A percentile compares a stretch with the other conserved stretches of the same genome.
Conservation (phyloP, 2,797 vertebrate genomes). For the Lepidocolaptes lacrymiger region DNA sequence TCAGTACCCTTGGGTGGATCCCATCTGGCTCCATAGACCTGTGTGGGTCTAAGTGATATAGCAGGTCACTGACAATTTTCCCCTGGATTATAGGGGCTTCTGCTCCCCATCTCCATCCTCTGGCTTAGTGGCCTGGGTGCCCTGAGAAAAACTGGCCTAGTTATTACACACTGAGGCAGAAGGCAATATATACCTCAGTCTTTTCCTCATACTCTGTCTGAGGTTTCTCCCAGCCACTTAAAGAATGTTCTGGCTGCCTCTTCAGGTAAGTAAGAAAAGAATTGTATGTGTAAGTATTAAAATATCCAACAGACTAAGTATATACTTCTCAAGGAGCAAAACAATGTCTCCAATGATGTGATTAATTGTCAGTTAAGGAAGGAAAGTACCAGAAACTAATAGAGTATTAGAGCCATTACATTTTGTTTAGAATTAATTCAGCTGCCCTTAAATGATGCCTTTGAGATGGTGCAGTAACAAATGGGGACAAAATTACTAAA, state of each 20-base stretch:
- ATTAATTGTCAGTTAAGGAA: constrained; percentile 25
- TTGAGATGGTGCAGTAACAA: not conserved
- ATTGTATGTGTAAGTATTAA: not conserved
- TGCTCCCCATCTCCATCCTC: not conserved
- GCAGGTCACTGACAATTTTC: not conserved
- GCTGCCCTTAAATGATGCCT: not conserved
- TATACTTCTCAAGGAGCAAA: not conserved
- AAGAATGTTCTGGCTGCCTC: not conserved
- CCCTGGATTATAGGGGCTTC: not conserved
- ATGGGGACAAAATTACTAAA: not conserved
- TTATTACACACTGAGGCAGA: not conserved
- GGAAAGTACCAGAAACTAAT: not conserved
- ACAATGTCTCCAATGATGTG: not conserved
- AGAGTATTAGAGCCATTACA: not conserved
- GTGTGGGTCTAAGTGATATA: too few species aligned
- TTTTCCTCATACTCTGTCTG: not conserved
- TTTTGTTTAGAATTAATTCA: constrained; percentile 18
- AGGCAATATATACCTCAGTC: not conserved
- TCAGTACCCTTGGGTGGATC: not conserved
- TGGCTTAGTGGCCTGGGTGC: not conserved
- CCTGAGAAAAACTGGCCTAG: not conserved
- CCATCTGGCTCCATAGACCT: not conserved
- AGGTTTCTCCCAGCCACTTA: not conserved
- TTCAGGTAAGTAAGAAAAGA: not conserved
- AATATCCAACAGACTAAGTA: not conserved